Conservation (phyloP, 2,888 invertebrate genomes). For the Cryptocephalus primarius region DNA sequence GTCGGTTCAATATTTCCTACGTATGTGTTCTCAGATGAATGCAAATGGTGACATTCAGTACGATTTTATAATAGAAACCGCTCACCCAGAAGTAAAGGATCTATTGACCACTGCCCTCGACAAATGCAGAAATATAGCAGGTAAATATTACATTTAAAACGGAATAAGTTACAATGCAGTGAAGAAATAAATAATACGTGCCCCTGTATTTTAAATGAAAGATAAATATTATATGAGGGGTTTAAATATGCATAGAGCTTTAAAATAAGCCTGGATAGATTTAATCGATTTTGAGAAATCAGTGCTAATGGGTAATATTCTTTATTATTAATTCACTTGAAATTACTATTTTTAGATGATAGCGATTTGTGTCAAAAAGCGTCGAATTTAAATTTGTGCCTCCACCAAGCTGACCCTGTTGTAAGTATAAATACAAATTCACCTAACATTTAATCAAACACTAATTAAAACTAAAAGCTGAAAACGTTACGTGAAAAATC, state of each 20-base stretch:
- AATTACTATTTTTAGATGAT: constrained; percentile 18
- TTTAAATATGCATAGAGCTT: neutral
- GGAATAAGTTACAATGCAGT: too few species aligned
- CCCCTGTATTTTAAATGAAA: too few species aligned
- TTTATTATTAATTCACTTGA: too few species aligned
- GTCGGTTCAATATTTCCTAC: neutral
- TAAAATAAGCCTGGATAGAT: too few species aligned
- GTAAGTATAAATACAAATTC: constrained; percentile 13
- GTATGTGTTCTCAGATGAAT: constrained; percentile 20
- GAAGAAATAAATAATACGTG: too few species aligned
- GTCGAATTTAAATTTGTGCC: constrained; percentile 26
- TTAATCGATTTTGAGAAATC: too few species aligned
- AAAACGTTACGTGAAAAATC: too few species aligned
- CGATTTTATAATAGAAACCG: constrained; percentile 21
- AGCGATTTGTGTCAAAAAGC: constrained; percentile 25
- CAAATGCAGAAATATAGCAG: constrained; percentile 21
- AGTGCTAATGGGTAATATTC: too few species aligned
- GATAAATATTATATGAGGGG: too few species aligned
- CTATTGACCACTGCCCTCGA: constrained; percentile 20
- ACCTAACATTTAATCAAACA: too few species aligned
- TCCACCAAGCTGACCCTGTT: constrained; percentile 22
- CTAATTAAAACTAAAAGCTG: too few species aligned
- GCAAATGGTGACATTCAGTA: constrained; percentile 23
- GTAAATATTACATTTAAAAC: constrained; percentile 13
- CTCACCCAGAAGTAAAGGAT: constrained; percentile 22